Conservation (phyloP, 1,140 invertebrate genomes). For the Trachelipus rathkii region DNA sequence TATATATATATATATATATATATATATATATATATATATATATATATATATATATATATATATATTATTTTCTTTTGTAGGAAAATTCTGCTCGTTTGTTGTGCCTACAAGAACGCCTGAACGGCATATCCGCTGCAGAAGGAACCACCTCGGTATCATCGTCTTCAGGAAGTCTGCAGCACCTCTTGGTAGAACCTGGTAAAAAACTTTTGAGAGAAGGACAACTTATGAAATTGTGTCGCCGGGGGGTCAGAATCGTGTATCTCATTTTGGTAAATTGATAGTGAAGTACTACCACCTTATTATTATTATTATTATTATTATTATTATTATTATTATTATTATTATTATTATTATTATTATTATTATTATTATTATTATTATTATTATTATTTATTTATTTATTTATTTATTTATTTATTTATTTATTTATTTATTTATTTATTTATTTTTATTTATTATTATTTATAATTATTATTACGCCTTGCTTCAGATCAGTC, state of each 20-base stretch:
- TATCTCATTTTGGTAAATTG: background rate
- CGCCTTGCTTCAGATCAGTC: no score
- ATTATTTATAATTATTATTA: no score
- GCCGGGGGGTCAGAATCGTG: slow-evolving; percentile 57
- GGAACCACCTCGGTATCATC: background rate
- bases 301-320: no score
- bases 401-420: slow-evolving; percentile 7
- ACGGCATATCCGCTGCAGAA: slow-evolving; percentile 47
- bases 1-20: no score
- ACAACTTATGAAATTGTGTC: slow-evolving; percentile 62
- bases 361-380: no score
- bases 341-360: no score
- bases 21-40: slow-evolving; percentile 3
- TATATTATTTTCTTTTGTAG: slow-evolving; percentile 48
- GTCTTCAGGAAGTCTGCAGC: slow-evolving; percentile 41
- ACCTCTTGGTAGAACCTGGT: slow-evolving; percentile 66
- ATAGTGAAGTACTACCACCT: background rate
- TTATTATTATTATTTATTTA: background rate
- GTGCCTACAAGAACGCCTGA: slow-evolving; percentile 57
- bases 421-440: no score
- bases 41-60: background rate
- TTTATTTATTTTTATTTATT: no score
- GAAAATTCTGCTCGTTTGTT: slow-evolving; percentile 58
- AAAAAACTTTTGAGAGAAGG: slow-evolving; percentile 66
- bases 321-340: no score